Evolutionary conservation across 2,888 invertebrate genomes (phyloP), one percentile per base, ranked within the genome.

Genomic region (Epiblema foenella): DNA sequence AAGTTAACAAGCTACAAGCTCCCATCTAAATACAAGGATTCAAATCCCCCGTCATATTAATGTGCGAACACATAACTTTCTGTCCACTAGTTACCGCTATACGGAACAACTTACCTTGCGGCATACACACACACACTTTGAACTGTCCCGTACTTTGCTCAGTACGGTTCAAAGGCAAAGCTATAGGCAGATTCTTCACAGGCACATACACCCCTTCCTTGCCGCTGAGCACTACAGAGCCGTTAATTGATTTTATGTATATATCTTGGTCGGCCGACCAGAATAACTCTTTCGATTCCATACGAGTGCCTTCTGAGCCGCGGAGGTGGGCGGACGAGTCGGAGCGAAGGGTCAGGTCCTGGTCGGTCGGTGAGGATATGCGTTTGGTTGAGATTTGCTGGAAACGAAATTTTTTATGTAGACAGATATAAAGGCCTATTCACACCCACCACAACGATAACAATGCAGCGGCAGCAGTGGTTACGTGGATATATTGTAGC

Each of bases 61-160:
- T 89, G 81, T 95, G 95, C 0, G 95, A 94, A 81, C 96, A 96
- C 46, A 94, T 95, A 0, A 95, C 94, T 59, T 86, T 90, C 68
- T 89, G 89, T 0, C 95, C 95, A 0, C 94, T 93, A 0, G 95
- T 95, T 0, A 97, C 95, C 0, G 96, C 96, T 5, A 98, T 95
- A 73, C 96, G 94, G 82, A 98, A 98, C 64, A 98, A 84, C 78
- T 96, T 96, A 0, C 98, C 98, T 75, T 96, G 95, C 0, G 98
- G 98, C 97, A 98, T 97, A 81, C 98, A 98, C 0, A 98, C 96
- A 78, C 98, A 98, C 0, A 98, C 94, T 85, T 98, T 98, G 79
- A 96, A 98, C 83, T 98, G 97, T 0, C 95, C 92, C 0, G 85
- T 84, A 0, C 81, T 83, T 0, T 81, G 83, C 1, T 85, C 89